Conservation (phyloP, 1,140 invertebrate genomes). For the Megalopta genalis region DNA sequence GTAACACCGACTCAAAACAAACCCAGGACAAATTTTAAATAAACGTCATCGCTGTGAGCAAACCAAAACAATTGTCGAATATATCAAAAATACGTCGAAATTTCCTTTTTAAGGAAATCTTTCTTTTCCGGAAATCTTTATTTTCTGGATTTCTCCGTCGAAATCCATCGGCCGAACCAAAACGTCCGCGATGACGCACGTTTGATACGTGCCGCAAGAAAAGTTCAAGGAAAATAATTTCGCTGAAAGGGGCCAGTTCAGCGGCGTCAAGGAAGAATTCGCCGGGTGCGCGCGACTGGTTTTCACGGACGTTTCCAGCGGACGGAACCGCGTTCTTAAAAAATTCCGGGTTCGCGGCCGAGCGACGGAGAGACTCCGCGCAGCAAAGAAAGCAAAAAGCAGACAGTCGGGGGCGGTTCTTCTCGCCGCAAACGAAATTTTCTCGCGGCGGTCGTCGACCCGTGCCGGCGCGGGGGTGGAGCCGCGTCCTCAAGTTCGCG, state of each 20-base stretch:
- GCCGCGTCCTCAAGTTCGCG: slow-evolving; percentile 15
- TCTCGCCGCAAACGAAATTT: slow-evolving; percentile 3
- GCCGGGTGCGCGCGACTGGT: background rate
- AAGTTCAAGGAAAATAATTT: background rate
- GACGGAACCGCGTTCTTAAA: background rate
- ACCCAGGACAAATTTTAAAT: no score
- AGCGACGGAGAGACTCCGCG: background rate
- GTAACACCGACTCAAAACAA: no score
- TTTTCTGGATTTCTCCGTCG: no score
- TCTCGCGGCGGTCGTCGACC: slow-evolving; percentile 33
- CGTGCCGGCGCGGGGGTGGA: background rate
- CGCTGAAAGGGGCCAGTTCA: no score
- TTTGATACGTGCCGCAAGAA: no score
- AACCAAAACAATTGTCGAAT: no score
- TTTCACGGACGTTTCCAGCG: background rate
- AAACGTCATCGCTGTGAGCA: no score
- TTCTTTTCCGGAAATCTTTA: no score
- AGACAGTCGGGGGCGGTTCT: background rate
- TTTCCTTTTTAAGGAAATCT: no score
- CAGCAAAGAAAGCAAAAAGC: background rate
- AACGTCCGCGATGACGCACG: no score
- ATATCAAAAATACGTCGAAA: no score
- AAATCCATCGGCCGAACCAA: no score
- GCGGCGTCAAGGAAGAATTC: background rate
- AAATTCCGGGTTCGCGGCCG: background rate